phyloP scores from a whole-genome alignment of 2,797 vertebrate species.

The Tragopan temminckii region DNA sequence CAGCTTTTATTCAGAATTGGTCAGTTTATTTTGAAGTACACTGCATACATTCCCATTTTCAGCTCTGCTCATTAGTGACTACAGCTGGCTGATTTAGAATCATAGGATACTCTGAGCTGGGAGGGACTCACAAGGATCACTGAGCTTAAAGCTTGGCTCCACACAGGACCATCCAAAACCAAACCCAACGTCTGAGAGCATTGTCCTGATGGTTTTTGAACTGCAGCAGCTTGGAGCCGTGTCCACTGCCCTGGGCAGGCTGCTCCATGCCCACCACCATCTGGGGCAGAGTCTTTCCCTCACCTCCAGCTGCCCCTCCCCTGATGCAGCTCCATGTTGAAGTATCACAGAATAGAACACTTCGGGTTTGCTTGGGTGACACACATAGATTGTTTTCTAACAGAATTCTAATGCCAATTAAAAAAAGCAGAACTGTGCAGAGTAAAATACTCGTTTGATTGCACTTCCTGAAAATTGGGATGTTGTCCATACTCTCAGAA shows the following conservation, averaged over 20 bases:
- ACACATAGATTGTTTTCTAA: neutral
- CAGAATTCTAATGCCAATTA: neutral
- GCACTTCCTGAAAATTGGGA: neutral
- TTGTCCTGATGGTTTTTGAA: no score
- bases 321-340: no score
- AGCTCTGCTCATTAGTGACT: neutral
- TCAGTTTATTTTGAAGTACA: neutral
- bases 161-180: no score
- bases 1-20: neutral
- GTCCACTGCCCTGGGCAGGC: no score
- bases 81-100: neutral
- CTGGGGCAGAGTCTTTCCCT: no score
- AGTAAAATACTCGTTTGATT: neutral
- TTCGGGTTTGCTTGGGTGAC: neutral
- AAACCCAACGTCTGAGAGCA: no score
- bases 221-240: no score
- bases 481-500: neutral
- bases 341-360: accelerated
- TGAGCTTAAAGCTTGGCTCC: no score
- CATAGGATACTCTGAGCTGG: no score
- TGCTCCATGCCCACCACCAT: no score
- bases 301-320: no score
- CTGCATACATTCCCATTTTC: neutral
- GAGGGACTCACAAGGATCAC: no score
- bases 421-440: neutral